Percentiles rank a stretch among this genome's conserved stretches.
Evolutionary conservation across 2,797 vertebrate species (phyloP).

Genomic region (Micromesistius poutassou): DNA sequence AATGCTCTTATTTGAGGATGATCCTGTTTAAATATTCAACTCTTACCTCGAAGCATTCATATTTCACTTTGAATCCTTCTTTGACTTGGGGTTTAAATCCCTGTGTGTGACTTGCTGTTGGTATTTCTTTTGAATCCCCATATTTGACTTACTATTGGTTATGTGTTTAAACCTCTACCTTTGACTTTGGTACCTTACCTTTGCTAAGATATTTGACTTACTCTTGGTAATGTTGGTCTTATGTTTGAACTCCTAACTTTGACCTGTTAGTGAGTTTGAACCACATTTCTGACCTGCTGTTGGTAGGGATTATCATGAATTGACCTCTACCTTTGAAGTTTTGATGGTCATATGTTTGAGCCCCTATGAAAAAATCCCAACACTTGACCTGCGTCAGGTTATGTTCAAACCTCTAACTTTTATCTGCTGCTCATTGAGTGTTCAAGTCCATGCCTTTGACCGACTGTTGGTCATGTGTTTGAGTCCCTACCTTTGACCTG

Average conservation of each 20-base stretch:
- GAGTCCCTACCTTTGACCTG: slow-evolving; percentile 39
- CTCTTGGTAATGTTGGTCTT: slow-evolving; percentile 22
- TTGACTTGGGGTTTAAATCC: slow-evolving; percentile 45
- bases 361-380: slow-evolving; percentile 37
- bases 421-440: slow-evolving; percentile 56
- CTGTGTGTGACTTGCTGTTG: slow-evolving; percentile 44
- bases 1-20: neutral
- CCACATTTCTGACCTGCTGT: slow-evolving; percentile 40
- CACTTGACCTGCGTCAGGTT: slow-evolving; percentile 51
- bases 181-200: slow-evolving; percentile 46
- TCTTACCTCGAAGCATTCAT: neutral
- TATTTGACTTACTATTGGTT: neutral
- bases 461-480: slow-evolving; percentile 45
- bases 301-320: slow-evolving; percentile 61
- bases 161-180: slow-evolving; percentile 48
- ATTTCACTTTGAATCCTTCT: neutral
- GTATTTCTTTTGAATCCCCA: slow-evolving; percentile 40
- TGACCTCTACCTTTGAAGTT: no score
- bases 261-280: slow-evolving; percentile 53
- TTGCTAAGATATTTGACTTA: slow-evolving; percentile 48
- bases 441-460: neutral
- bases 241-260: slow-evolving; percentile 44
- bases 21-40: neutral
- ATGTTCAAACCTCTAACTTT: slow-evolving; percentile 42
- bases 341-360: slow-evolving; percentile 45